phyloP scores from a whole-genome alignment of 2,113 vertebrate species.

The Chlamydotis undulata region DNA sequence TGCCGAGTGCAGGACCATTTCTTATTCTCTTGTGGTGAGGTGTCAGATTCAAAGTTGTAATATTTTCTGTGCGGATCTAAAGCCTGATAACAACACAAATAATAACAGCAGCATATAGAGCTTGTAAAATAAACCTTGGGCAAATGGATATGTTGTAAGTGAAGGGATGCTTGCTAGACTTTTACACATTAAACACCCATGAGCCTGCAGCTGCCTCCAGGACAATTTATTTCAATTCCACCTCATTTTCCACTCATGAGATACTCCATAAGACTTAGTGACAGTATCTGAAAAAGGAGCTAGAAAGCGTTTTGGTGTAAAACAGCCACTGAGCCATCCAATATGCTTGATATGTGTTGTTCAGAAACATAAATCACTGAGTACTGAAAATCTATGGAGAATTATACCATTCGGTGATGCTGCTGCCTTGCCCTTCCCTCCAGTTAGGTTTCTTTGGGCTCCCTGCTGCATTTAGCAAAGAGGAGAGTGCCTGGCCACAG shows the following conservation, averaged over 20 bases:
- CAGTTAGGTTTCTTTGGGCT: neutral
- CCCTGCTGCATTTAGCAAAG: neutral
- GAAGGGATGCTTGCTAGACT: neutral
- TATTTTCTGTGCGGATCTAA: neutral
- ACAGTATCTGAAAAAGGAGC: constrained; percentile 9
- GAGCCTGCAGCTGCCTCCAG: constrained; percentile 24
- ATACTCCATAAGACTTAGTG: neutral
- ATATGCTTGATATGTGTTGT: neutral
- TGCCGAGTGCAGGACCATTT: neutral
- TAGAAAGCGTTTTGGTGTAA: neutral
- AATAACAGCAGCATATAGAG: neutral
- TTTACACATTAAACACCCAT: neutral
- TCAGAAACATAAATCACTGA: neutral
- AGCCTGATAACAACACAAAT: neutral
- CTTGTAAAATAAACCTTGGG: neutral
- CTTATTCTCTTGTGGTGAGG: neutral
- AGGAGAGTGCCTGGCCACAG: neutral
- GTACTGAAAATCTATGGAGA: neutral
- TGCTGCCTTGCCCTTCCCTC: neutral
- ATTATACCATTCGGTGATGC: neutral
- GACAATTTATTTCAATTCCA: constrained; percentile 46
- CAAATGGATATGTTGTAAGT: neutral
- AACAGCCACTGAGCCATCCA: neutral
- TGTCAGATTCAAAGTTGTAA: neutral
- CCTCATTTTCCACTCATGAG: constrained; percentile 27